Percentiles rank a stretch among this genome's conserved stretches.
These are phyloP conservation scores for Zonotrichia albicollis DNA, from an alignment of 2,797 vertebrate species.

Conservation along the genomic window DNA sequence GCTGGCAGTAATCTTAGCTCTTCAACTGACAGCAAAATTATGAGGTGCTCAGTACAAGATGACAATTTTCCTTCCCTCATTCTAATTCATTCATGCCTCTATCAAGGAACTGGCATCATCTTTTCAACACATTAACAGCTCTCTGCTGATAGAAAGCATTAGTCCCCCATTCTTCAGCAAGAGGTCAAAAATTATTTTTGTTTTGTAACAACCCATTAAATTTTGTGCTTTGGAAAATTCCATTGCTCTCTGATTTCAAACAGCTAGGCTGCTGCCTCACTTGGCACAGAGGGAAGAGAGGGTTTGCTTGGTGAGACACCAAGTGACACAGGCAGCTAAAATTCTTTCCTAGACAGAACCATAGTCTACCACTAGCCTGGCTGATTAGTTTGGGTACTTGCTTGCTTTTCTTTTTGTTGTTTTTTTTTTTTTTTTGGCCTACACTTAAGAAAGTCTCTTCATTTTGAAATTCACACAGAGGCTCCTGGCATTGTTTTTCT, in stretches of 20 bases:
- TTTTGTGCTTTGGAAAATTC: conserved; percentile 54
- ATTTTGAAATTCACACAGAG: background rate
- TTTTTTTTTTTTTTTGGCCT: background rate
- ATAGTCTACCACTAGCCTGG: background rate
- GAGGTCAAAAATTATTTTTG: conserved; percentile 43
- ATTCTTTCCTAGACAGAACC: background rate
- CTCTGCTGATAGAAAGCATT: conserved; percentile 46
- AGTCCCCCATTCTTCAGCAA: conserved; percentile 12
- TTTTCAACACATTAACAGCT: conserved; percentile 18
- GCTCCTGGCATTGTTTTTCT: background rate
- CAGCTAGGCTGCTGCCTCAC: background rate
- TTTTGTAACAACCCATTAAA: conserved; percentile 56
- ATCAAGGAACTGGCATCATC: conserved; percentile 27
- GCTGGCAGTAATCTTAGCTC: conserved; percentile 53
- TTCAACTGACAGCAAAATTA: conserved; percentile 71
- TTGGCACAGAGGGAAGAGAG: background rate
- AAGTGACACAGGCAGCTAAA: background rate
- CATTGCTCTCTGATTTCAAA: background rate
- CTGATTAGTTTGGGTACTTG: background rate
- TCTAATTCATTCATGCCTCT: conserved; percentile 53
- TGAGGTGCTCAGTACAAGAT: conserved; percentile 39
- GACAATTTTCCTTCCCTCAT: conserved; percentile 58
- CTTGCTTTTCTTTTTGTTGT: too few species aligned
- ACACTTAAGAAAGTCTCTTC: background rate
- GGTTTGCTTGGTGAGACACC: background rate